A percentile compares a stretch with the other conserved stretches of the same genome.
These are phyloP conservation scores for Nerophis lumbriciformis DNA, from an alignment of 2,113 vertebrate species.

Conservation along the genomic window DNA sequence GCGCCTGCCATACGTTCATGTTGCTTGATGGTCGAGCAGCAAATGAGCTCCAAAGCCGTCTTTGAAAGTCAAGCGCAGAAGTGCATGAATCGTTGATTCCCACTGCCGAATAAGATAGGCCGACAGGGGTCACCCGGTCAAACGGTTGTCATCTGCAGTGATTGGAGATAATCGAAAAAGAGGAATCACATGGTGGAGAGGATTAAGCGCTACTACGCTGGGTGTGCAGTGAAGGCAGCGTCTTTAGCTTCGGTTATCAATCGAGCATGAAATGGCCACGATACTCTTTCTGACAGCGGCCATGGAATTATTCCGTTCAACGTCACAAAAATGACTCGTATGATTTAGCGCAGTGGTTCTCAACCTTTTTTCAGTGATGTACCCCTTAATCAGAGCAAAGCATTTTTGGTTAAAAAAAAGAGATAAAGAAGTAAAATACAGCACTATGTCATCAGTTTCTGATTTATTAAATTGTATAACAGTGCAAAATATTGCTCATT, in stretches of 20 bases:
- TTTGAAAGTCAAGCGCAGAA: constrained; percentile 3
- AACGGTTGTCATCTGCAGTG: constrained; percentile 22
- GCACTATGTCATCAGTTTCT: too few relatives aligned
- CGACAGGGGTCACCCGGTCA: constrained; percentile 28
- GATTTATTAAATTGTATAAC: too few relatives aligned
- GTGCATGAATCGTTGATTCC: not conserved
- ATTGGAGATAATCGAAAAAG: not conserved
- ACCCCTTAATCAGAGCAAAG: too few relatives aligned
- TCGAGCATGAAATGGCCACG: not conserved
- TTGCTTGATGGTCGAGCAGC: constrained; percentile 7
- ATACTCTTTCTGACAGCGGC: not conserved
- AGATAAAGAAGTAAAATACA: too few relatives aligned
- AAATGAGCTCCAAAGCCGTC: constrained; percentile 19
- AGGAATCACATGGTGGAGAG: constrained; percentile 9
- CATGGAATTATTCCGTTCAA: not conserved
- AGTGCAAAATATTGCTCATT: too few relatives aligned
- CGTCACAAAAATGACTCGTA: not conserved
- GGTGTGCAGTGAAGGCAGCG: not conserved
- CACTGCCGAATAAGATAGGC: too few relatives aligned
- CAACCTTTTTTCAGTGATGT: too few relatives aligned
- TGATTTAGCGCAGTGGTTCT: not conserved
- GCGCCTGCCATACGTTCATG: too few relatives aligned
- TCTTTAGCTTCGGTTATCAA: not conserved
- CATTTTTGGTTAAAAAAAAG: too few relatives aligned
- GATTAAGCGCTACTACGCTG: constrained; percentile 7